Conservation (phyloP, 2,113 vertebrate genomes). For the Leptobrachium leishanense region DNA sequence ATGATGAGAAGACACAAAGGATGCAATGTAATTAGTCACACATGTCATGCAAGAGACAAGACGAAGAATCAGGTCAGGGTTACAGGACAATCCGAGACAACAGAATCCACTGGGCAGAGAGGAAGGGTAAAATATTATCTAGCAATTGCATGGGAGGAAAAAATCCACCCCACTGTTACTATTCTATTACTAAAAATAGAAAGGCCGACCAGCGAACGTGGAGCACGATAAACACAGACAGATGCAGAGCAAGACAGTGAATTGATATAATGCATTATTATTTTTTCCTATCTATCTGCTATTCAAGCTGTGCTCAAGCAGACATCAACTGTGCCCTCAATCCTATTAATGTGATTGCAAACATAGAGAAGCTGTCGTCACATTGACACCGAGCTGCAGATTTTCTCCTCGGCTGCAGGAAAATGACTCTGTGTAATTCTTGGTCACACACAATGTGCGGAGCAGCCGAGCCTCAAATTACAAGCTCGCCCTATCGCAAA, state of each 20-base stretch:
- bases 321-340: conserved; percentile 23
- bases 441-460: conserved; percentile 44
- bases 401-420: conserved; percentile 42
- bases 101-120: too few species aligned
- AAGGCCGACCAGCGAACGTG: background rate
- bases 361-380: conserved; percentile 34
- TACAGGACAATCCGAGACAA: too few species aligned
- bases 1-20: too few species aligned
- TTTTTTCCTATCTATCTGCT: background rate
- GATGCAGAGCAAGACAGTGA: background rate
- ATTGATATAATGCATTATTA: conserved; percentile 3
- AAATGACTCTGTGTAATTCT: conserved; percentile 46
- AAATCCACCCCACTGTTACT: too few species aligned
- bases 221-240: background rate
- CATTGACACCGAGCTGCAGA: conserved; percentile 37
- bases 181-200: background rate
- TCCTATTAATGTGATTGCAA: conserved; percentile 43
- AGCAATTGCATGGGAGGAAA: too few species aligned
- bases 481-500: conserved; percentile 33
- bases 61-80: too few species aligned
- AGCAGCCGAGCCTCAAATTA: conserved; percentile 43
- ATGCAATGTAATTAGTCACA: too few species aligned
- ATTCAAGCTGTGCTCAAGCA: conserved; percentile 29
- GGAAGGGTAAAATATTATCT: too few species aligned
- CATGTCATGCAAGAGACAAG: too few species aligned